These are phyloP conservation scores for Hemistola chrysoprasaria DNA, from an alignment of 2,888 invertebrate species.

Conservation along the genomic window DNA sequence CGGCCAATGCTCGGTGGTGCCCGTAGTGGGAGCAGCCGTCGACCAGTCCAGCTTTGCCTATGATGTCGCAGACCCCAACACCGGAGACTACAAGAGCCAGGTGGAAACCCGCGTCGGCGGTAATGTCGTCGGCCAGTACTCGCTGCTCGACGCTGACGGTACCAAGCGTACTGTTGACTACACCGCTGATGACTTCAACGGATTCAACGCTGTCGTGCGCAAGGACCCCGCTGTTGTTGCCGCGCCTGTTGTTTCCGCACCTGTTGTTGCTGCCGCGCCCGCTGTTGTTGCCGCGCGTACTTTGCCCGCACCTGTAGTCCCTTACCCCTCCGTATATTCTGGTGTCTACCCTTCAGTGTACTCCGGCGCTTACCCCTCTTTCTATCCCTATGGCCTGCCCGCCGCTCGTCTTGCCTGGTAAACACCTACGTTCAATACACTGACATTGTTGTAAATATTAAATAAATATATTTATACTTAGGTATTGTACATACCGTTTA, in stretches of 20 bases:
- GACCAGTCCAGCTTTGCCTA: slow-evolving; percentile 80
- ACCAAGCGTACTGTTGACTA: slow-evolving; percentile 82
- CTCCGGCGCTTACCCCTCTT: slow-evolving; percentile 29
- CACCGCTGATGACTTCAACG: slow-evolving; percentile 79
- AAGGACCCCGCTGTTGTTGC: slow-evolving; percentile 70
- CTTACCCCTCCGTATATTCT: slow-evolving; percentile 22
- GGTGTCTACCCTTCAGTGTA: slow-evolving; percentile 25
- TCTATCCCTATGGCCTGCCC: slow-evolving; percentile 30
- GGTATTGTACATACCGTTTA: slow-evolving; percentile 39
- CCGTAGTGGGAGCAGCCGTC: slow-evolving; percentile 76
- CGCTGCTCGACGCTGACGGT: slow-evolving; percentile 79
- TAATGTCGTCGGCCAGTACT: slow-evolving; percentile 79
- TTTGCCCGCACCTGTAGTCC: slow-evolving; percentile 31
- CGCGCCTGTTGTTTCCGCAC: slow-evolving; percentile 53
- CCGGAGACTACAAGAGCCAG: slow-evolving; percentile 82
- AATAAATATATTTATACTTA: slow-evolving; percentile 4
- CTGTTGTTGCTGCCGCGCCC: slow-evolving; percentile 38
- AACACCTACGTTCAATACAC: slow-evolving; percentile 14
- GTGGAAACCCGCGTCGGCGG: slow-evolving; percentile 79
- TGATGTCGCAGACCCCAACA: slow-evolving; percentile 80
- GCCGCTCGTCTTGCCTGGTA: slow-evolving; percentile 41
- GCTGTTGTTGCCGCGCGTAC: slow-evolving; percentile 35
- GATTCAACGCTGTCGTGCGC: slow-evolving; percentile 82
- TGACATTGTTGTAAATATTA: too few relatives aligned
- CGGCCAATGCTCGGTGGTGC: slow-evolving; percentile 72